These are phyloP conservation scores for Drosophila suboccidentalis DNA, from an alignment of 2,888 invertebrate species.

Conservation along the genomic window DNA sequence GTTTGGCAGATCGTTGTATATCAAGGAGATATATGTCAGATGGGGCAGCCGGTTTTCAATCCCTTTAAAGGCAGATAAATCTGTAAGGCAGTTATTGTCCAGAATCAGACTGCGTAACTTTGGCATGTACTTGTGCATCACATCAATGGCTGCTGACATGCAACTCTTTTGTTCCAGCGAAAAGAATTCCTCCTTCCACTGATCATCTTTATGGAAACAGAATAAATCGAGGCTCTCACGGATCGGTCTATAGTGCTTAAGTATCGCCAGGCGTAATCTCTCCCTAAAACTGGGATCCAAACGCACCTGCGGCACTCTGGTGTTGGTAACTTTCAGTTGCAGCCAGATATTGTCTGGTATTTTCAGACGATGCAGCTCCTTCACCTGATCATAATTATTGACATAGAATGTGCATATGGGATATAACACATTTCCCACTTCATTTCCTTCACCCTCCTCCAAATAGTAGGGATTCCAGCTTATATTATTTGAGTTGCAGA, in stretches of 20 bases:
- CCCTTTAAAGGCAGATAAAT: not conserved
- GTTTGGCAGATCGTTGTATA: not conserved
- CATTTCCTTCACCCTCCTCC: not conserved
- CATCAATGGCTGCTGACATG: not conserved
- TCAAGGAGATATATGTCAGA: slow-evolving; percentile 1
- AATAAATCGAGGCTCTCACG: not conserved
- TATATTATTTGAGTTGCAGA: not conserved
- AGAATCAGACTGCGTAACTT: not conserved
- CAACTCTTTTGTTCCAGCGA: not conserved
- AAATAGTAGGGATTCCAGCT: slow-evolving; percentile 3
- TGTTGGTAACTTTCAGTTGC: not conserved
- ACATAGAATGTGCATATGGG: slow-evolving; percentile 18
- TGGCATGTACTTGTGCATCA: not conserved
- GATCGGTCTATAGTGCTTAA: not conserved
- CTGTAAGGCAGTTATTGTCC: not conserved
- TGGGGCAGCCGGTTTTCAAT: slow-evolving; percentile 1
- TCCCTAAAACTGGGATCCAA: not conserved
- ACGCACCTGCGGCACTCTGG: not conserved
- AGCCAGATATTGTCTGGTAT: not conserved
- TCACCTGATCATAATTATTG: not conserved
- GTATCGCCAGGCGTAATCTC: not conserved
- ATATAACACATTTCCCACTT: no score
- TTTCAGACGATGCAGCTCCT: not conserved
- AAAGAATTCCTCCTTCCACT: not conserved
- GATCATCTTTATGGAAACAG: not conserved